Evolutionary conservation across 2,888 invertebrate species (phyloP).

Genomic region (Cephus rjabovi): DNA sequence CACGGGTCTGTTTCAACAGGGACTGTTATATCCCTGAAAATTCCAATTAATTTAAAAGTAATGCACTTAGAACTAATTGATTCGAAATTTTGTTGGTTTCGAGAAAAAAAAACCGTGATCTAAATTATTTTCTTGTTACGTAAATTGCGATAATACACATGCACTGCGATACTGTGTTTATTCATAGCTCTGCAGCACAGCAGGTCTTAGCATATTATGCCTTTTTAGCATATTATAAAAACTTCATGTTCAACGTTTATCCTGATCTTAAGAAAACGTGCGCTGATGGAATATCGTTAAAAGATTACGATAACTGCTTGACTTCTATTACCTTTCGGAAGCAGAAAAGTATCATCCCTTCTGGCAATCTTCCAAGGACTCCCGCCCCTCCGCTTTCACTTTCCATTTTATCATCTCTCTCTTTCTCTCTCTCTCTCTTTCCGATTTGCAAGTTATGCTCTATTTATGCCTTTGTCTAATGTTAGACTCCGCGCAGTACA

Average conservation of each 20-base stretch:
- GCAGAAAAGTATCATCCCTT: neutral
- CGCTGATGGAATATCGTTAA: neutral
- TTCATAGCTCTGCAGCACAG: no score
- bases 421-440: slow-evolving; percentile 8
- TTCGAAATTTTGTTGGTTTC: no score
- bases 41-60: no score
- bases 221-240: neutral
- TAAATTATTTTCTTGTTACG: no score
- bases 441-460: slow-evolving; percentile 56
- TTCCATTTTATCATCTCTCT: neutral
- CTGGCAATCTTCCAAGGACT: neutral
- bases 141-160: no score
- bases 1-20: no score
- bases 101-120: no score
- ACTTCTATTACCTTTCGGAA: neutral
- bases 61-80: no score
- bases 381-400: neutral
- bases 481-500: slow-evolving; percentile 39
- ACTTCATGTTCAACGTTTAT: neutral
- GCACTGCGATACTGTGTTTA: no score
- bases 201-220: no score
- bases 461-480: slow-evolving; percentile 60
- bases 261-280: neutral
- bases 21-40: no score
- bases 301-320: neutral